A percentile compares a stretch with the other conserved stretches of the same genome.
Evolutionary conservation across 2,113 vertebrate genomes (phyloP).

Genomic region (Bostrychus sinensis): DNA sequence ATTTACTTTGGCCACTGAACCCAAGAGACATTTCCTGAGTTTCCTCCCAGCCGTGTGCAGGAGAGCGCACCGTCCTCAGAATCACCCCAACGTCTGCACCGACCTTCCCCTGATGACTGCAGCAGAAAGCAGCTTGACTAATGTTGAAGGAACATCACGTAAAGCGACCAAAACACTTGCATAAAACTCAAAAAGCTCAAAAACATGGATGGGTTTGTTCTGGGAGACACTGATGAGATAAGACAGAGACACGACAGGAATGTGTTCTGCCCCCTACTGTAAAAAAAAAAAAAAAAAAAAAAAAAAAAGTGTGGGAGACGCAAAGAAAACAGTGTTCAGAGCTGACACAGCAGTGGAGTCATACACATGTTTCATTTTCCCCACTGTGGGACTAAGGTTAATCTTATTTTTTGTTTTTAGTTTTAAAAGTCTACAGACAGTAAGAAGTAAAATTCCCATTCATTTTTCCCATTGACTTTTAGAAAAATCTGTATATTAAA

Average conservation of each 20-base stretch:
- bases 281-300: not conserved
- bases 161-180: too few species aligned
- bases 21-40: slow-evolving; percentile 60
- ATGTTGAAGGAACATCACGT: too few species aligned
- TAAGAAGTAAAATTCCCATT: too few species aligned
- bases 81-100: slow-evolving; percentile 4
- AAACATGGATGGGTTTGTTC: not conserved
- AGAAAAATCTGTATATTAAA: too few species aligned
- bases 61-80: slow-evolving; percentile 8
- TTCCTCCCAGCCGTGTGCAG: slow-evolving; percentile 42
- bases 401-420: too few species aligned
- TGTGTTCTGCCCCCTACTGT: not conserved
- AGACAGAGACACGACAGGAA: not conserved
- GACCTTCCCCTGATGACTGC: slow-evolving; percentile 5
- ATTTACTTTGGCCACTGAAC: slow-evolving; percentile 51
- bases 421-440: too few species aligned
- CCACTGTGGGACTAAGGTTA: too few species aligned
- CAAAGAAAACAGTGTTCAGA: not conserved
- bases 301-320: too few species aligned
- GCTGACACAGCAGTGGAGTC: too few species aligned
- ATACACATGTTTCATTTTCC: too few species aligned
- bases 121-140: not conserved
- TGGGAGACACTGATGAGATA: not conserved
- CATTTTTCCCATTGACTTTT: too few species aligned
- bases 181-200: too few species aligned